Evolutionary conservation across 23 tunicate genomes (phyloP).

Genomic region (Diplosoma virens): DNA sequence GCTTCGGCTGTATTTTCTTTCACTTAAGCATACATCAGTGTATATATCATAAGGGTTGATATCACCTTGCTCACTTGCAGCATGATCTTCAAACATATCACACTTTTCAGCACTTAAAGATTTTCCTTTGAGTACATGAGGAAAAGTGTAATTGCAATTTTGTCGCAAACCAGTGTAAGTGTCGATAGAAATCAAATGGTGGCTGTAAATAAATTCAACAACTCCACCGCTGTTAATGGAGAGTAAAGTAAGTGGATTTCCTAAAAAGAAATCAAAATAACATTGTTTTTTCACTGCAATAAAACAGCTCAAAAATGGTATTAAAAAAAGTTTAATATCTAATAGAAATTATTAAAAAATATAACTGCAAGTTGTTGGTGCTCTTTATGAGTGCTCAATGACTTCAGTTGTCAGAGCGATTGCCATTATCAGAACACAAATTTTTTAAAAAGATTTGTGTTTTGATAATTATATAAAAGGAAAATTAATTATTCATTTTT

Average conservation of each 20-base stretch:
- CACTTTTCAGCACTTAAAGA: background rate
- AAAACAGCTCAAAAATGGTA: too few species aligned
- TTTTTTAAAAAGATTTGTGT: too few species aligned
- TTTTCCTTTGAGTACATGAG: background rate
- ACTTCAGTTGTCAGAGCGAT: too few species aligned
- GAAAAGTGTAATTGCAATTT: background rate
- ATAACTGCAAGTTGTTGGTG: too few species aligned
- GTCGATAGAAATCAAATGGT: background rate
- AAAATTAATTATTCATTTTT: too few species aligned
- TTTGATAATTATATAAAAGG: too few species aligned
- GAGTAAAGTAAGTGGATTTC: background rate
- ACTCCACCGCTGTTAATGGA: background rate
- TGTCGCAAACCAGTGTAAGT: background rate
- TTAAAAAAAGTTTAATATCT: too few species aligned
- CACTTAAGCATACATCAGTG: conserved; percentile 18
- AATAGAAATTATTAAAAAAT: too few species aligned
- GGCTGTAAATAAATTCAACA: background rate
- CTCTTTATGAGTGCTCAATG: too few species aligned
- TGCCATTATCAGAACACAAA: too few species aligned
- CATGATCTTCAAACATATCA: background rate
- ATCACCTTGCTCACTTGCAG: background rate
- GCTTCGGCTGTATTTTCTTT: background rate
- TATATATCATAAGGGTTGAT: conserved; percentile 34
- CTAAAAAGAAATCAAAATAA: background rate
- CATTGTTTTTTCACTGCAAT: conserved; percentile 2